phyloP scores from a whole-genome alignment of 2,888 invertebrate species.

The Fissipunctia ypsillon region DNA sequence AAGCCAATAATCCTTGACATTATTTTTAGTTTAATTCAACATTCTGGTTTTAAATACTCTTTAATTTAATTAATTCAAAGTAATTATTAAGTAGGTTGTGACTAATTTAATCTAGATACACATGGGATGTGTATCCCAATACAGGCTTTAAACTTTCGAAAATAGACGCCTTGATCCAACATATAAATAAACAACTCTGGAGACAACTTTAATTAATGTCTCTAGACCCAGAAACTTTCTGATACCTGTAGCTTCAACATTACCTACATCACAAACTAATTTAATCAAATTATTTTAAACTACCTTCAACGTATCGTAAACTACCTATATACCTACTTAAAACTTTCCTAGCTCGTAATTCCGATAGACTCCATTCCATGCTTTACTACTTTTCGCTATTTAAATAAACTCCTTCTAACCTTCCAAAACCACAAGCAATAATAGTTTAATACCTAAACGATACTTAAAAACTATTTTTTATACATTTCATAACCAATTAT shows the following conservation, averaged over 20 bases:
- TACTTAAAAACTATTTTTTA: conserved; percentile 39
- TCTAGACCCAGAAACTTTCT: conserved; percentile 27
- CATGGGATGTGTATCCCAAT: not conserved
- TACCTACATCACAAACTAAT: conserved; percentile 55
- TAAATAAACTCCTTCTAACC: conserved; percentile 28
- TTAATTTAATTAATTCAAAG: not conserved
- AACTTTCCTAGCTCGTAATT: conserved; percentile 34
- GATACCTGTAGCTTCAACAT: conserved; percentile 5
- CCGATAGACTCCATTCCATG: not conserved
- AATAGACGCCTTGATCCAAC: not conserved
- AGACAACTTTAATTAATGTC: conserved; percentile 47
- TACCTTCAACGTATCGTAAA: conserved; percentile 9
- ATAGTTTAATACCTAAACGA: conserved; percentile 48
- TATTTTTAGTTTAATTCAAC: not conserved
- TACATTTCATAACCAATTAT: conserved; percentile 41
- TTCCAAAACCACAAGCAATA: conserved; percentile 23
- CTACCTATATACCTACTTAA: conserved; percentile 18
- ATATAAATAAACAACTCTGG: conserved; percentile 13
- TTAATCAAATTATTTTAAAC: conserved; percentile 47
- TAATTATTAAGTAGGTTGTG: not conserved
- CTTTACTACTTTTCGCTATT: conserved; percentile 26
- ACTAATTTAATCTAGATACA: not conserved
- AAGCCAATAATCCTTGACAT: not conserved
- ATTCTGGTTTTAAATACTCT: not conserved
- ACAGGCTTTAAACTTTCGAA: not conserved